Conservation (phyloP, 2,888 invertebrate species). For the Gryllus longicercus region DNA sequence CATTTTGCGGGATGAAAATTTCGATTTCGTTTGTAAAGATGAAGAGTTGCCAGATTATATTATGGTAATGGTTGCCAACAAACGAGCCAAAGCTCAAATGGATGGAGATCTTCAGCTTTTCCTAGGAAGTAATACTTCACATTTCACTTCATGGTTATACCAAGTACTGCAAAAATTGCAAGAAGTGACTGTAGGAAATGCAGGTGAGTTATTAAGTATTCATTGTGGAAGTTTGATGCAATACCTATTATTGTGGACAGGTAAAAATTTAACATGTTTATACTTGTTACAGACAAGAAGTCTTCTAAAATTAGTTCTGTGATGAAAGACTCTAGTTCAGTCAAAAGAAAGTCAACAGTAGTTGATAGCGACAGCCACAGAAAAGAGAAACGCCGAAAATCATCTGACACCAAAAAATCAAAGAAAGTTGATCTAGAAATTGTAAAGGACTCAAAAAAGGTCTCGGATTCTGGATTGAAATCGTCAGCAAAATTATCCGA, state of each 20-base stretch:
- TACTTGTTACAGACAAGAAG: not conserved
- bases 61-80: constrained; percentile 98
- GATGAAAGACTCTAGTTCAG: not conserved
- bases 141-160: constrained; percentile 91
- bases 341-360: constrained; percentile 27
- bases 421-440: constrained; percentile 22
- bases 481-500: not conserved
- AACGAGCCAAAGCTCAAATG: constrained; percentile 90
- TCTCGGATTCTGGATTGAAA: not conserved
- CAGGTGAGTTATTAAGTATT: constrained; percentile 36
- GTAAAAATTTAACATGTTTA: no score
- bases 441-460: constrained; percentile 26
- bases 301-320: not conserved
- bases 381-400: constrained; percentile 32
- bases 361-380: constrained; percentile 30
- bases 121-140: constrained; percentile 79
- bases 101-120: constrained; percentile 89
- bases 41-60: constrained; percentile 98
- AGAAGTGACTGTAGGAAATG: constrained; percentile 69
- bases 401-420: constrained; percentile 27
- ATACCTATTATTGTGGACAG: no score
- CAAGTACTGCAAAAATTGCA: constrained; percentile 81
- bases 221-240: not conserved
- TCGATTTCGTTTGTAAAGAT: constrained; percentile 55
- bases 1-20: not conserved